Base-by-base conservation (phyloP, 2,797 vertebrate species). In the Leuciscus waleckii region DNA sequence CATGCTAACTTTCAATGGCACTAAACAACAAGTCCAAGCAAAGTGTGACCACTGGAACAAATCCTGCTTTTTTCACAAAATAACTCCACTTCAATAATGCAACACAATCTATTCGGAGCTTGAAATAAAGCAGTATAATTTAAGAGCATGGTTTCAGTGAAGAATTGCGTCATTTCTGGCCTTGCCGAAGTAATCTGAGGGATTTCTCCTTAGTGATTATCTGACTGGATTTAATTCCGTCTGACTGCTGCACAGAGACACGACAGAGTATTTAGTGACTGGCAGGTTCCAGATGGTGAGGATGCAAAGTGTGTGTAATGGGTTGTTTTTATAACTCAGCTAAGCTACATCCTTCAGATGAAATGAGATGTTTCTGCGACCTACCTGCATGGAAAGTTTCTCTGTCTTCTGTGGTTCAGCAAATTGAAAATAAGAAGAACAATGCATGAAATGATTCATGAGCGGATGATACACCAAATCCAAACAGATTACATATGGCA, bases 341-440 rank as follows among this genome's bases (percentile, higher is more conserved):
- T 63, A 41, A 21, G 11, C 21, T 37, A 54, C 21, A 58, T 26
- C 35, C 51, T 63, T 63, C 54, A 76, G 0, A 67, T 58, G 17
- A 43, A 79, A 58, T 39, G 0, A 75, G 54, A 63, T 9, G 41
- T 56, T 35, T 67, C 56, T 68, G 26, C 86, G 39, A 88, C 90
- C 21, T 95, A 95, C 95, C 95, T 95, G 94, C 89, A 51, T 90
- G 90, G 71, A 95, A 90, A 79, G 85, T 91, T 92, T 92, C 93
- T 80, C 92, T 88, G 75, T 94, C 94, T 94, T 91, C 87, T 89
- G 49, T 85, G 32, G 75, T 88, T 83, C 89, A 90, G 85, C 82
- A 85, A n/a, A 87, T 81, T 80, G 89, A 82, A 84, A 81, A 73
- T 92, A 70, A 86, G 32, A 78, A 86, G 76, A 85, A 89, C 17